Evolutionary conservation across 2,888 invertebrate species (phyloP).

Genomic region (Zygaena filipendulae): DNA sequence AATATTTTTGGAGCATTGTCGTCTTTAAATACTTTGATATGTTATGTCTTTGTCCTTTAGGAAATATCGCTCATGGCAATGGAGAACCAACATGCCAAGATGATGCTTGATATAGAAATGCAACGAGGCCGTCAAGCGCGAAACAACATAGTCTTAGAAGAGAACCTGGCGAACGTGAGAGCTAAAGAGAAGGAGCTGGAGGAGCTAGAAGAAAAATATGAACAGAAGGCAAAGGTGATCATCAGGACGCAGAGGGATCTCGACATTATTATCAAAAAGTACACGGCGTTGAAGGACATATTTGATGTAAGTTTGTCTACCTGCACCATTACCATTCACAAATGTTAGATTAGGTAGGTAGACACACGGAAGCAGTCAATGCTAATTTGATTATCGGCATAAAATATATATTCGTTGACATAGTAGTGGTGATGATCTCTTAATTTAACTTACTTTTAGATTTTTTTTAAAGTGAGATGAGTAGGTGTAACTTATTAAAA

Average conservation of each 20-base stretch:
- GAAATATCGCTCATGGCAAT: conserved; percentile 63
- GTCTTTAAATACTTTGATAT: too few relatives aligned
- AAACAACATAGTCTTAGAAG: conserved; percentile 38
- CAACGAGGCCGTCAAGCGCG: conserved; percentile 44
- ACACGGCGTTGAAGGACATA: conserved; percentile 34
- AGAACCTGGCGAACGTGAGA: conserved; percentile 30
- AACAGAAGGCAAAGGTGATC: conserved; percentile 32
- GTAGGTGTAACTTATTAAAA: too few relatives aligned
- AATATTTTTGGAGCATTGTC: too few relatives aligned
- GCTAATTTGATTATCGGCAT: too few relatives aligned
- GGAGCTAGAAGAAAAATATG: conserved; percentile 34
- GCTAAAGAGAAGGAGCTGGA: conserved; percentile 44
- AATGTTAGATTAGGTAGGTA: too few relatives aligned
- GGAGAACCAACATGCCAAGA: conserved; percentile 69
- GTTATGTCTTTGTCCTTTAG: too few relatives aligned
- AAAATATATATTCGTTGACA: too few relatives aligned
- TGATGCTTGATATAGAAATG: conserved; percentile 69
- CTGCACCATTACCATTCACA: neutral
- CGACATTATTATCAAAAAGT: conserved; percentile 45
- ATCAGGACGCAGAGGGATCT: conserved; percentile 48
- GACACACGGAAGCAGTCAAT: too few relatives aligned
- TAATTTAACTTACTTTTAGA: too few relatives aligned
- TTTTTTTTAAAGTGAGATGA: too few relatives aligned
- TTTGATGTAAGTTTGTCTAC: conserved; percentile 52
- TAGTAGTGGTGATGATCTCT: too few relatives aligned